Base-by-base conservation (phyloP, 2,888 invertebrate species). In the Atrina japonica region DNA sequence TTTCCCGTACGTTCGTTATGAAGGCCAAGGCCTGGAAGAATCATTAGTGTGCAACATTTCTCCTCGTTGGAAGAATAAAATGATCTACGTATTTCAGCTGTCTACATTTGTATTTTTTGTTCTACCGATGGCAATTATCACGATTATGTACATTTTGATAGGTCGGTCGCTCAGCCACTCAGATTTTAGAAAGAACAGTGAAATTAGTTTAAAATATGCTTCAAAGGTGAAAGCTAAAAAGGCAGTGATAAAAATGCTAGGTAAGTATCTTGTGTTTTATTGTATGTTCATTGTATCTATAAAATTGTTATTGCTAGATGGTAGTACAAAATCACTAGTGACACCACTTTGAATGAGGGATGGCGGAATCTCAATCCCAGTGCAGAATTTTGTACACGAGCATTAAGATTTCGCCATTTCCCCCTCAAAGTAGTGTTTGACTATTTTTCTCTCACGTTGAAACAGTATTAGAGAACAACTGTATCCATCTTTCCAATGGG, bases 101-200 rank as follows among this genome's bases (percentile, higher is more conserved):
- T 96, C 96, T 87, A 94, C 94, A 77, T 92, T 95, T 72, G 91
- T 96, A 77, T 96, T 97, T 91, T 97, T 97, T 92, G 92, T 96
- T 63, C 91, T 94, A 29, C 95, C 95, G 0, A 92, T 94, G 89
- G 78, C 94, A 1, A 91, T 96, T 25, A 94, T 97, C 84, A 93
- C 95, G 74, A 92, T 95, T 27, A 92, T 97, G 47, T 97, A 97
- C 90, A 70, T 87, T 11, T 65, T 84, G 64, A 89, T 89, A 43
- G 88, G 87, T 16, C 55, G 88, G 29, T 79, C 87, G 0, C 80
- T 89, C 2, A 58, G 58, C 40, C 55, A 56, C 16, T 66, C 66
- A 3, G 60, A 71, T 30, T 69, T 69, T 41, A 66, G 52, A 35
- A 41, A 25, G 21, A 64, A 50, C 11, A 47, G 30, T 40, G n/a